Percentiles rank a stretch among this genome's conserved stretches.
phyloP scores from a whole-genome alignment of 2,888 invertebrate species.

The Danaus chrysippus region DNA sequence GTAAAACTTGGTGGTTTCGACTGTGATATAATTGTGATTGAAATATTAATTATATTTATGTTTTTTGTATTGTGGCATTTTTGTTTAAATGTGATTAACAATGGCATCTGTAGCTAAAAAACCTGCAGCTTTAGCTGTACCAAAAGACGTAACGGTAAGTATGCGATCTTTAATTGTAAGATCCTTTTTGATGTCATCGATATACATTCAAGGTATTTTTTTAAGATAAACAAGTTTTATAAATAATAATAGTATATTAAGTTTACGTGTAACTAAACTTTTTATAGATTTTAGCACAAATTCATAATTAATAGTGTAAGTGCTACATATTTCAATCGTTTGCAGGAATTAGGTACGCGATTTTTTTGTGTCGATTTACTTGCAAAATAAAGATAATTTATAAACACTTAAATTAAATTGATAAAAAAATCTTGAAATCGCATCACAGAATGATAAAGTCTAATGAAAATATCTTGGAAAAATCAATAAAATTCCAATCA shows the following conservation, averaged over 20 bases:
- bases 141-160: conserved; percentile 62
- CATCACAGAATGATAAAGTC: too few relatives aligned
- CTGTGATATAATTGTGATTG: conserved; percentile 51
- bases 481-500: background rate
- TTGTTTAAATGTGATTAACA: conserved; percentile 51
- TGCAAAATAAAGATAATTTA: background rate
- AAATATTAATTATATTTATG: conserved; percentile 25
- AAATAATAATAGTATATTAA: too few relatives aligned
- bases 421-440: background rate
- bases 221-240: background rate
- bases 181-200: conserved; percentile 21
- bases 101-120: conserved; percentile 71
- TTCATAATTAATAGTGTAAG: too few relatives aligned
- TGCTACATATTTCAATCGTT: too few relatives aligned
- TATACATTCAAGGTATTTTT: conserved; percentile 11
- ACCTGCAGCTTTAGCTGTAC: conserved; percentile 35
- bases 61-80: conserved; percentile 59
- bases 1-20: conserved; percentile 29
- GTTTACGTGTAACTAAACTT: too few relatives aligned
- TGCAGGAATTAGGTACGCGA: too few relatives aligned
- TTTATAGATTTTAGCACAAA: too few relatives aligned
- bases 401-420: background rate
- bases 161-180: conserved; percentile 14
- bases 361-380: too few relatives aligned
- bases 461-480: too few relatives aligned